Percentiles rank a stretch among this genome's conserved stretches.
Evolutionary conservation across 2,797 vertebrate genomes (phyloP).

Genomic region (Poecile montanus): DNA sequence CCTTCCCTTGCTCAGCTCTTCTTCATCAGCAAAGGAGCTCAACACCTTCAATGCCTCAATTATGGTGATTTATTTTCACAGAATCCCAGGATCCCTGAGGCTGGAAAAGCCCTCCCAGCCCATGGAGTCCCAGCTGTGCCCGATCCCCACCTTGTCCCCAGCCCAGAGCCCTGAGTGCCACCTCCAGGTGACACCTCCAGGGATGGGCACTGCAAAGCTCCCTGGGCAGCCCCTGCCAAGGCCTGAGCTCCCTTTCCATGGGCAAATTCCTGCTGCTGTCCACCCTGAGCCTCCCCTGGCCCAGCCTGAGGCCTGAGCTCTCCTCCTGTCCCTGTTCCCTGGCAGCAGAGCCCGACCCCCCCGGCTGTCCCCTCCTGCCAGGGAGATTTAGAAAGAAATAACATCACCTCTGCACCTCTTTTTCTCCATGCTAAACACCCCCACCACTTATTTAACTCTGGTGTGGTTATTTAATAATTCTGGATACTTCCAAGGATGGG

Average conservation of each 20-base stretch:
- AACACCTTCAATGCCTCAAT: not conserved
- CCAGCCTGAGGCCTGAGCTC: rapidly evolving
- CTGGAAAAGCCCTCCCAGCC: not conserved
- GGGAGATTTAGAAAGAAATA: not conserved
- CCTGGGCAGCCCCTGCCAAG: not conserved
- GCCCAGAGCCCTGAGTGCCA: not conserved
- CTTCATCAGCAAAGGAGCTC: not conserved
- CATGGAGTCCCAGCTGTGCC: rapidly evolving
- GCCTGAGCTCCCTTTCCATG: not conserved
- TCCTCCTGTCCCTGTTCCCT: not conserved
- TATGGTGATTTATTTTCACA: not conserved
- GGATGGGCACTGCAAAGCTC: not conserved
- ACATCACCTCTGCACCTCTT: not conserved
- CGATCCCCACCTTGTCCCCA: not conserved
- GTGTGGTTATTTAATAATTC: not conserved
- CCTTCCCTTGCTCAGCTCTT: not conserved
- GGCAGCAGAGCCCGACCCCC: rapidly evolving
- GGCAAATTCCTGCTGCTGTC: not conserved
- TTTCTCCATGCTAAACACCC: not conserved
- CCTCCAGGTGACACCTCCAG: not conserved
- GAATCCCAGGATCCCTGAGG: not conserved
- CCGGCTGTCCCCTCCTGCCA: not conserved
- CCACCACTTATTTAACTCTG: not conserved
- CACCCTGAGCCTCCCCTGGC: not conserved
- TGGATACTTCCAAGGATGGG: not conserved